Evolutionary conservation across 2,113 vertebrate species (phyloP).

Genomic region (Synodontis membranacea): DNA sequence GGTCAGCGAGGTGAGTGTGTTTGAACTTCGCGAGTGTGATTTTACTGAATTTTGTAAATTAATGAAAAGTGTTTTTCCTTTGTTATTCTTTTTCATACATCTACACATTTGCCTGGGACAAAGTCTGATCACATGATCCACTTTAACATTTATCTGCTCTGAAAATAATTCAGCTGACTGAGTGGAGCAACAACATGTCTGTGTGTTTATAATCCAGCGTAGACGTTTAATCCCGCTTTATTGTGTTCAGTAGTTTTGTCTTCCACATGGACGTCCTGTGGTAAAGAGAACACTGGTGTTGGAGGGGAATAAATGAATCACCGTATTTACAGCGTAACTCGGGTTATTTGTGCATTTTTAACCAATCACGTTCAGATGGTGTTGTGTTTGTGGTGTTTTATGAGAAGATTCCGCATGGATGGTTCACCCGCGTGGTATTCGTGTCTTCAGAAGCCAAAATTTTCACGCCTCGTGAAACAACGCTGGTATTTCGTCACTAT

Average conservation of each 20-base stretch:
- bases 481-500: background rate
- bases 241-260: background rate
- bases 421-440: background rate
- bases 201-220: background rate
- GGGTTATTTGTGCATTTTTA: background rate
- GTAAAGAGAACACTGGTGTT: background rate
- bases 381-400: background rate
- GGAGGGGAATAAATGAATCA: background rate
- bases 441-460: background rate
- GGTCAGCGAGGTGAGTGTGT: background rate
- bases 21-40: background rate
- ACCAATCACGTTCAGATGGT: background rate
- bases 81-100: background rate
- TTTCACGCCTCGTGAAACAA: background rate
- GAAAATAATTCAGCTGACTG: background rate
- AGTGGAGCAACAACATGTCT: background rate
- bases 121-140: background rate
- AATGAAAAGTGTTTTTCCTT: background rate
- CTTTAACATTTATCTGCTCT: background rate
- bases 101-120: background rate
- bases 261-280: background rate
- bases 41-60: background rate
- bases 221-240: background rate
- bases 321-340: background rate
- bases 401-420: background rate